Base-by-base conservation (phyloP, 2,113 vertebrate genomes). In the Lanius ludovicianus region DNA sequence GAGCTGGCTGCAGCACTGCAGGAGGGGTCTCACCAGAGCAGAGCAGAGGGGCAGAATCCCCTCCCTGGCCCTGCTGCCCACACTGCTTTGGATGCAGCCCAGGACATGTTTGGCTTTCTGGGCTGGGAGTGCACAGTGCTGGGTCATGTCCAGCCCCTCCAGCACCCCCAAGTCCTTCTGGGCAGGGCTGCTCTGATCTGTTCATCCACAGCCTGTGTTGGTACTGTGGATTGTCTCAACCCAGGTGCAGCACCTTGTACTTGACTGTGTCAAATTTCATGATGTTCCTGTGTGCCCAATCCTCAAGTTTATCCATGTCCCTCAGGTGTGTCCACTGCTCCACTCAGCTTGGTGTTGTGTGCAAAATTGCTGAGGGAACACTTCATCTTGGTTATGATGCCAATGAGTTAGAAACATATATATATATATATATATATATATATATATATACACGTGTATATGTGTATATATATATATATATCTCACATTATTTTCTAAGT, bases 31-130 rank as follows among this genome's bases (percentile, higher is more conserved):
- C 37, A 50, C 2, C 44, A 70, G 37, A 60, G 24, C 21, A 31
- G 24, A 42, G 23, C 22, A 47, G 41, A 56, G 52, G 22, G 27
- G 7, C 14, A 60, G 18, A 39, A 24, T 69, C 15, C 8, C 15
- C 18, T 60, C 28, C 37, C 46, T 52, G 0, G 0, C 6, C 14
- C 33, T 52, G 53, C 18, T 77, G 27, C 0, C 27, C 53, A 13
- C 0, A 0, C 19, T 87, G 27, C 55, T 69, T 13, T 78, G 27
- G 33, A 20, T 52, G 55, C 15, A 78, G 46, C 28, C 18, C 53
- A 31, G 16, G 22, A 15, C 6, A 28, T 1, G 0, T 23, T 24
- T 46, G 39, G 8, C 33, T 53, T 9, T 69, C 33, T 46, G 39
- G 27, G 33, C 5, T 60, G 22, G 0, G 5, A 46, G 6, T 10